Base-by-base conservation (phyloP, 2,888 invertebrate species). In the Ichneumoninae sp. region DNA sequence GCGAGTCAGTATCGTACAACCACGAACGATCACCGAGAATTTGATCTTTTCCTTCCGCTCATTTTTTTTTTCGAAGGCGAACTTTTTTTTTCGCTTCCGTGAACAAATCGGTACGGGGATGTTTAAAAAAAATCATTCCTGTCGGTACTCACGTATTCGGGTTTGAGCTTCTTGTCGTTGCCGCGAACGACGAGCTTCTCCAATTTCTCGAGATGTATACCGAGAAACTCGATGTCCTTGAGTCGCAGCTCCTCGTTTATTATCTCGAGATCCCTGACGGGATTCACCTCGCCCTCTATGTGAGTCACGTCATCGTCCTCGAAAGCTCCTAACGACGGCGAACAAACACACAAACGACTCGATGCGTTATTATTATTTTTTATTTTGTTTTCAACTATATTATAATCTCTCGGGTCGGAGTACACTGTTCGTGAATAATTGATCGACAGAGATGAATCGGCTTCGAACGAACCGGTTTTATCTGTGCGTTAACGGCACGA, bases 261-360 rank as follows among this genome's bases (percentile, higher is more conserved):
- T 77, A 99, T 99, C 91, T 98, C 98, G 92, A 99, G 95, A 94
- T 99, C 99, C 78, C 99, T 95, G 0, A 99, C 96, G 0, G 99
- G 99, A 94, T 99, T 97, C 1, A 99, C 99, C 85, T 99, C 99
- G 0, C 99, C 99, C 94, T 99, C 99, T 0, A 99, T 97, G 93
- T 99, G 99, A 70, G 98, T 98, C 0, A 99, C 99, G 91, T 99
- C 99, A 79, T 98, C 98, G 91, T 99, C 99, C 87, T 99, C 99
- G 93, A 99, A 99, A 8, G 98, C 98, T 91, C 98, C 98, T 98
- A 90, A 33, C 62, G 19, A 47, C 60, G 47, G 13, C n/a, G n/a
- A 47, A 60, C 44, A 44, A 50, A 62, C 87, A 33, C n/a, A 70
- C 26, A 60, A 80, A 57, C 54, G 30, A 71, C 54, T 16, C 36